phyloP scores from a whole-genome alignment of 2,797 vertebrate genomes.

The Lateolabrax maculatus region DNA sequence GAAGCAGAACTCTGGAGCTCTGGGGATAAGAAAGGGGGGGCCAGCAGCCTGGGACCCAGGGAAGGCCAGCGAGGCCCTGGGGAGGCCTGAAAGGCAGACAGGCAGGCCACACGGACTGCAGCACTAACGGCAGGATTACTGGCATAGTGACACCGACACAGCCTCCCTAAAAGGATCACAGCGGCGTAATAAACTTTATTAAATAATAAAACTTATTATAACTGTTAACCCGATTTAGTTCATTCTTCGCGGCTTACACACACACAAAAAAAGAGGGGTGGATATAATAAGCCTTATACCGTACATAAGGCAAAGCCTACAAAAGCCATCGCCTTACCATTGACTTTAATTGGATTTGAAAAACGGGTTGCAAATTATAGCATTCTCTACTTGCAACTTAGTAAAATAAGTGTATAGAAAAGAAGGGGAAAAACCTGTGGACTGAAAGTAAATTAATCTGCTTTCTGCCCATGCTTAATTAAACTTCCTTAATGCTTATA shows the following conservation, averaged over 20 bases:
- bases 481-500: slow-evolving; percentile 99
- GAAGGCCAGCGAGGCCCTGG: slow-evolving; percentile 81
- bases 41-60: slow-evolving; percentile 72
- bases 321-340: slow-evolving; percentile 98
- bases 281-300: slow-evolving; percentile 99
- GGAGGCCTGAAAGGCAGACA: slow-evolving; percentile 84
- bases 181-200: slow-evolving; percentile 99
- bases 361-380: slow-evolving; percentile 99
- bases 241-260: slow-evolving; percentile 99
- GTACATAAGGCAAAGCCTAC: slow-evolving; percentile 99
- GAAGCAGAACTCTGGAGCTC: slow-evolving; percentile 73
- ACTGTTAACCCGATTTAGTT: slow-evolving; percentile 99
- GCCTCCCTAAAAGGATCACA: slow-evolving; percentile 99
- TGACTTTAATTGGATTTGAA: slow-evolving; percentile 99
- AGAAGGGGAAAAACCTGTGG: slow-evolving; percentile 89
- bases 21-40: slow-evolving; percentile 78
- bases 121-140: slow-evolving; percentile 95
- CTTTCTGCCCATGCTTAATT: slow-evolving; percentile 99
- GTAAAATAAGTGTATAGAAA: slow-evolving; percentile 92
- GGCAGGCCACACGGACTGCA: slow-evolving; percentile 90
- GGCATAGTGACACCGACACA: slow-evolving; percentile 94
- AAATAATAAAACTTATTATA: slow-evolving; percentile 99
- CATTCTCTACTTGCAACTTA: slow-evolving; percentile 99
- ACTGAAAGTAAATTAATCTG: slow-evolving; percentile 99
- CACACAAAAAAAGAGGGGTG: slow-evolving; percentile 93